Base-by-base conservation (phyloP, 2,797 vertebrate genomes). In the Gadopsis bispinosus region DNA sequence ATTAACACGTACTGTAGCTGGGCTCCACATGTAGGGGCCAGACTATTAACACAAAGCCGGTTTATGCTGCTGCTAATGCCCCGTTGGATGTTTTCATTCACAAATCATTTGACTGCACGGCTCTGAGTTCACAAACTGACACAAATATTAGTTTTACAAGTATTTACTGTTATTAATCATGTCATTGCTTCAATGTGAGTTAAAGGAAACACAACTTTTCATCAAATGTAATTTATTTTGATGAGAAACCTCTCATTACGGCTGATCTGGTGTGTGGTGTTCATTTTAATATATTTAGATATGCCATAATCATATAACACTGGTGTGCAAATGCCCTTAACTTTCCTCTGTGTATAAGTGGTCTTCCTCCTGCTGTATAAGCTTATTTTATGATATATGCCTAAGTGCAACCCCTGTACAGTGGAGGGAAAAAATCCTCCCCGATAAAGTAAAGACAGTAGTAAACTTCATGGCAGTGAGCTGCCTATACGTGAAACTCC, bases 1-100 rank as follows among this genome's bases (percentile, higher is more conserved):
- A 94, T 95, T 93, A 94, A 90, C 81, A 86, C 63, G 29, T 26
- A 63, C 58, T 74, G 55, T 80, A 75, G 77, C 81, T 58, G 60
- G 75, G 74, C 63, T 89, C 78, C 80, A 88, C 77, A 73, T 87
- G 64, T 31, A 84, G 64, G 22, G 37, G 64, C 75, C 37, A 11
- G 59, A 56, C 77, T 78, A 76, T 72, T 74, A 80, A 73, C 75
- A 77, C 56, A 48, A 56, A 71, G 68, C 37, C 17, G 54, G 45
- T 37, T 50, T 78, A 48, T 68, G n/a, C n/a, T n/a, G n/a, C n/a
- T n/a, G n/a, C n/a, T n/a, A n/a, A n/a, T n/a, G n/a, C n/a, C n/a
- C n/a, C n/a, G n/a, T n/a, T 41, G 1, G 0, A 17, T 17, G n/a
- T 64, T 73, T 70, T 75, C 51, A 71, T 59, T 56, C 62, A 65